Base-by-base conservation (phyloP, 92 coral and sea anemone species). In the Phymanthus crucifer region DNA sequence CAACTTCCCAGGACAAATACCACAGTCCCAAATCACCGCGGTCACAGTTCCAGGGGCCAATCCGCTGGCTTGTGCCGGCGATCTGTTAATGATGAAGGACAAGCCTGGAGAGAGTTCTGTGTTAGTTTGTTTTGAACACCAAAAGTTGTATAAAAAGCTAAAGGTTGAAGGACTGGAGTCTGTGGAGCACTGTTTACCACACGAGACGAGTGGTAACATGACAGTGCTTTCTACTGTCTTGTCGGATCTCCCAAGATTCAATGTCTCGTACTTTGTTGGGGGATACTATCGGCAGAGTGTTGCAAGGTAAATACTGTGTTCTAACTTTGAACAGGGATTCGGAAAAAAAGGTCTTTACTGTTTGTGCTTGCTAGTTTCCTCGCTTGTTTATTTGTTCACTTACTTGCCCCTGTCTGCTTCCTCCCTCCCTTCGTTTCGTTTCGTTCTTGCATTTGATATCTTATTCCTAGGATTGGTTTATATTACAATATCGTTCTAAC, bases 61-160 rank as follows among this genome's bases (percentile, higher is more conserved):
- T 2, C 68, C 68, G 27, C 26, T 61, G 68, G 68, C 68, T 11
- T 61, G 68, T 29, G 68, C 27, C 27, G 36, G 68, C 27, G 68
- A 61, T 61, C 68, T 61, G 18, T 12, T 61, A 26, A 61, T 6
- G 34, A 61, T 61, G 68, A 61, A 61, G 12, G 68, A 61, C 68
- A 61, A 61, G 9, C 68, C 68, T 10, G 68, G 68, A 4, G 9
- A 61, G 3, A 61, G 68, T 27, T 61, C 68, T 6, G 17, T 61
- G 12, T 61, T 61, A 27, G 68, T 61, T 61, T 61, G 68, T 61
- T 61, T 61, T 61, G 32, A 61, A 61, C 68, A 61, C 34, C 34
- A 27, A 5, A 27, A 61, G 27, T 6, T 61, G 68, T 61, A 34
- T 33, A 7, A 14, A 26, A 61, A 61, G 4, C 68, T 61, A 34